Conservation (phyloP, 2,113 vertebrate genomes). For the Cinclus cinclus region DNA sequence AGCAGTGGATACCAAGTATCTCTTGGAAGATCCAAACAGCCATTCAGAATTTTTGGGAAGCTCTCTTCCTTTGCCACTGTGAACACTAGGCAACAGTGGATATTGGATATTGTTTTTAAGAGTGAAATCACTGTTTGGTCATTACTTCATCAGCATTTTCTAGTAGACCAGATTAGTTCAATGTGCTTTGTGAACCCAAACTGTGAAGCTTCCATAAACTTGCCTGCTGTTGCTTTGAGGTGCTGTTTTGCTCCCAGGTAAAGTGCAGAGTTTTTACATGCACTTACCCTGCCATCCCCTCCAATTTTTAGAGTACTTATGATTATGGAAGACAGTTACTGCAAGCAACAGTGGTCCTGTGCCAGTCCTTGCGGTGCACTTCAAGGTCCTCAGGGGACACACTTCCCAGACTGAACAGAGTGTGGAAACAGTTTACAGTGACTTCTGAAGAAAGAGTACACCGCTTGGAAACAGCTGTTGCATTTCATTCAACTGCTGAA, state of each 20-base stretch:
- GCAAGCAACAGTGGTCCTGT: conserved; percentile 95
- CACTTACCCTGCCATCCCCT: not conserved
- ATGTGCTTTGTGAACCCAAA: not conserved
- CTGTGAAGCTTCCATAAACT: not conserved
- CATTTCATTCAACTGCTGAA: conserved; percentile 89
- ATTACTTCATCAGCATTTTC: not conserved
- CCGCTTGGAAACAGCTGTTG: conserved; percentile 87
- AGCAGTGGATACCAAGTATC: not conserved
- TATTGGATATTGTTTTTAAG: not conserved
- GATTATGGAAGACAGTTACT: conserved; percentile 96
- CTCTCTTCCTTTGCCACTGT: not conserved
- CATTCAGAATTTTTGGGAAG: not conserved
- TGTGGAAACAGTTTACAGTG: conserved; percentile 96
- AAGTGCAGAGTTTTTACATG: not conserved
- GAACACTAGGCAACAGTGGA: rapidly evolving
- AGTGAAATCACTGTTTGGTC: not conserved
- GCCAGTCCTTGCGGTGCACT: conserved; percentile 93
- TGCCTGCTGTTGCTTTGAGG: not conserved
- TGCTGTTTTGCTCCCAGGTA: not conserved
- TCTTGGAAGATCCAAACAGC: not conserved
- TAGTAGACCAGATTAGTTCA: not conserved
- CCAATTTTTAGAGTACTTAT: conserved; percentile 86
- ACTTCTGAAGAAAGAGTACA: conserved; percentile 91
- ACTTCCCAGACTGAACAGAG: conserved; percentile 90
- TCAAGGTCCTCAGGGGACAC: conserved; percentile 96